These are phyloP conservation scores for Fragum sueziense DNA, from an alignment of 2,888 invertebrate genomes.

Conservation along the genomic window DNA sequence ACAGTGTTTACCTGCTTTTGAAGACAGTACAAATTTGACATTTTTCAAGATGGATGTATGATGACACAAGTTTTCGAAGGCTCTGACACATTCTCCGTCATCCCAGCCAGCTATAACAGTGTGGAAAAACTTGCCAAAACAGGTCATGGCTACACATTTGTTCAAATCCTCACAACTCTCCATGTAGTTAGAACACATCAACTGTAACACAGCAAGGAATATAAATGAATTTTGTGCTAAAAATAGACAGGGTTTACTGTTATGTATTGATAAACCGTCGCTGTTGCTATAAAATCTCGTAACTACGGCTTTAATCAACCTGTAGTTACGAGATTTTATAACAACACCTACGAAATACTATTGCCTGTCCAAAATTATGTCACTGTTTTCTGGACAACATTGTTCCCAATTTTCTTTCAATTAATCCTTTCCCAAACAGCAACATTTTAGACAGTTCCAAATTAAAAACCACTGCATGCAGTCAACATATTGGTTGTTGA, in stretches of 20 bases:
- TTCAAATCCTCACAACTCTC: conserved; percentile 71
- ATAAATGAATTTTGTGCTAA: no score
- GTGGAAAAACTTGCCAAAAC: conserved; percentile 81
- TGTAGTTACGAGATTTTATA: no score
- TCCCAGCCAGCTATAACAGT: conserved; percentile 82
- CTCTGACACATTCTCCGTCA: conserved; percentile 80
- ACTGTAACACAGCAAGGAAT: conserved; percentile 52
- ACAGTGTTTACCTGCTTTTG: conserved; percentile 80
- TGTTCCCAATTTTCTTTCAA: no score
- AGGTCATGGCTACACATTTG: conserved; percentile 75
- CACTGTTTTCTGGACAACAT: neutral
- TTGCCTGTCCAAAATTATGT: no score
- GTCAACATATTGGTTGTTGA: no score
- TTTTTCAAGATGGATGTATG: conserved; percentile 75
- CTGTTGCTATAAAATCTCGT: no score
- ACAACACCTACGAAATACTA: no score
- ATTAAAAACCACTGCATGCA: neutral
- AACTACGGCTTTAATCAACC: no score
- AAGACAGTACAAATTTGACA: conserved; percentile 72
- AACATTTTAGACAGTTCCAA: no score
- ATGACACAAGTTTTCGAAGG: conserved; percentile 75
- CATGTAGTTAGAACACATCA: conserved; percentile 65
- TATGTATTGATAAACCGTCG: no score
- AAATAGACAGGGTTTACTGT: no score
- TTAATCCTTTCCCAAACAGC: no score